Evolutionary conservation across 1,140 invertebrate genomes (phyloP).

Genomic region (Drosophila carrolli): DNA sequence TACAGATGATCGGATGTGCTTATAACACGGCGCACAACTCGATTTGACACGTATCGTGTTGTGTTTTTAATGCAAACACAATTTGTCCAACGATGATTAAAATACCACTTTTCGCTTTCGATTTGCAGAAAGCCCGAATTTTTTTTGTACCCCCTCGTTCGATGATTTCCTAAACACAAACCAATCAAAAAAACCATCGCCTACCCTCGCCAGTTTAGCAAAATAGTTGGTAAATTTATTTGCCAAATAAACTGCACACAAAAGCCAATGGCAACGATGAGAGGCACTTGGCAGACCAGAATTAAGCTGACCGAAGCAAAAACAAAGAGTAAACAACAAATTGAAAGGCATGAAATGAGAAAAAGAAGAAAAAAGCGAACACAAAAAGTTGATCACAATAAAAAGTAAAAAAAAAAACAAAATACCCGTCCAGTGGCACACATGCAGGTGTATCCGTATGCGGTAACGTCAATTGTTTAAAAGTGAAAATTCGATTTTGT

Average conservation of each 20-base stretch:
- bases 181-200: conserved; percentile 3
- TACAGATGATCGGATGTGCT: conserved; percentile 46
- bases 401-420: conserved; percentile 11
- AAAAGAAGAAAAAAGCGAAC: conserved; percentile 29
- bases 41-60: conserved; percentile 30
- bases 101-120: conserved; percentile 26
- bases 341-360: conserved; percentile 67
- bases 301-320: conserved; percentile 56
- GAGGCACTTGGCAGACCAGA: conserved; percentile 32
- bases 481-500: conserved; percentile 84
- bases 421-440: conserved; percentile 6
- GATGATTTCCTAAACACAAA: conserved; percentile 11
- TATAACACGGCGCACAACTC: conserved; percentile 14
- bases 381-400: conserved; percentile 41
- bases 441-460: conserved; percentile 49
- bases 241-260: conserved; percentile 57
- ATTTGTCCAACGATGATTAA: conserved; percentile 39
- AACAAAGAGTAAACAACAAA: conserved; percentile 65
- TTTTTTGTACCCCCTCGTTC: conserved; percentile 3
- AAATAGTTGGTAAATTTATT: conserved; percentile 62
- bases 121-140: background rate
- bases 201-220: conserved; percentile 23
- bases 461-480: conserved; percentile 80
- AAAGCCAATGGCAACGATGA: conserved; percentile 57
- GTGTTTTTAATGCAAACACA: conserved; percentile 38